phyloP scores from a whole-genome alignment of 2,888 invertebrate species.

The Polydrusus pterygomalis region DNA sequence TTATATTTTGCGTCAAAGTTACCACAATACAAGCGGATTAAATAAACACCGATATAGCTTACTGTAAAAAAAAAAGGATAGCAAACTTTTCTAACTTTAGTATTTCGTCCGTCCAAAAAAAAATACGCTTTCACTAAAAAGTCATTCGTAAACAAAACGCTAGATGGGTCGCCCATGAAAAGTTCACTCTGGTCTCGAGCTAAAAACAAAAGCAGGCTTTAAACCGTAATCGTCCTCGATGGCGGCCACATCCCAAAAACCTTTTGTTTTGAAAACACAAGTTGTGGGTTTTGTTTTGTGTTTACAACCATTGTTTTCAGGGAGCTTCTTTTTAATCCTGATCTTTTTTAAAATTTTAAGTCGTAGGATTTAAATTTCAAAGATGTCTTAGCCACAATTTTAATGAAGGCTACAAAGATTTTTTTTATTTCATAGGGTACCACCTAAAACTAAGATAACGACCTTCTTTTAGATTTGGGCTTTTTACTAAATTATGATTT shows the following conservation, averaged over 20 bases:
- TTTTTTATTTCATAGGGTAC: no score
- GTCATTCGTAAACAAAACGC: neutral
- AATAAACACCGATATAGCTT: no score
- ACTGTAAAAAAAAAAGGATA: neutral
- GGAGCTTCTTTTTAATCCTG: neutral
- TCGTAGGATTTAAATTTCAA: no score
- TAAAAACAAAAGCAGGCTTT: neutral
- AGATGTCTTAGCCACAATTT: no score
- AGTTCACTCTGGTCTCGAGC: neutral
- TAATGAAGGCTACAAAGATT: no score
- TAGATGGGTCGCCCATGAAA: neutral
- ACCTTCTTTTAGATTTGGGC: no score
- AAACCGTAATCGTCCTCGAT: constrained; percentile 5
- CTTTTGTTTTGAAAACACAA: constrained; percentile 13
- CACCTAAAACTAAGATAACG: no score
- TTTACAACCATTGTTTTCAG: neutral
- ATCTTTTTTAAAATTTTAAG: no score
- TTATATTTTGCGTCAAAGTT: no score
- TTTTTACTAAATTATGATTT: no score
- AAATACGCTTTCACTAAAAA: neutral
- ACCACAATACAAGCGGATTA: no score
- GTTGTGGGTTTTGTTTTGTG: neutral
- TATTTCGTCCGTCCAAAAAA: neutral
- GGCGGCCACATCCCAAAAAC: neutral
- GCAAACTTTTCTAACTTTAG: neutral